These are phyloP conservation scores for Acleris sparsana DNA, from an alignment of 2,888 invertebrate genomes.

Conservation along the genomic window DNA sequence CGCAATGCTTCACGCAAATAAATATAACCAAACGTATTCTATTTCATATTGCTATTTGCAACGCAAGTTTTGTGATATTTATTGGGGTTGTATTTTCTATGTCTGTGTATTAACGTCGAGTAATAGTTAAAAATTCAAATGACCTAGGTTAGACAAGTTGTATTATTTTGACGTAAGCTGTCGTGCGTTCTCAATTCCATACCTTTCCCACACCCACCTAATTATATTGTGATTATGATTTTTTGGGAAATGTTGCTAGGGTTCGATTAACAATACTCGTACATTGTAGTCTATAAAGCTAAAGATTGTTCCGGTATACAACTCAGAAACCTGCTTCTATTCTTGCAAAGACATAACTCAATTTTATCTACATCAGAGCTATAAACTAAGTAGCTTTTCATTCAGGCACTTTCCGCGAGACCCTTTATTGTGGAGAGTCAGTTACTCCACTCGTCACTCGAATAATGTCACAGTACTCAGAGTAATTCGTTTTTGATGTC, in stretches of 20 bases:
- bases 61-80: conserved; percentile 14
- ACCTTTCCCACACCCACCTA: too few species aligned
- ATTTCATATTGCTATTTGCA: conserved; percentile 28
- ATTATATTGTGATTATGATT: too few species aligned
- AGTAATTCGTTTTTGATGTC: conserved; percentile 70
- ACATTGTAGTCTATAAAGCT: background rate
- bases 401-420: conserved; percentile 45
- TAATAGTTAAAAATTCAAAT: background rate
- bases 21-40: conserved; percentile 28
- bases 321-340: conserved; percentile 15
- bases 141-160: too few species aligned
- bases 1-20: conserved; percentile 36
- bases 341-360: conserved; percentile 29
- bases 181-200: too few species aligned
- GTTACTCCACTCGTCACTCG: conserved; percentile 50
- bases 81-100: background rate
- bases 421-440: conserved; percentile 53
- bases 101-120: background rate
- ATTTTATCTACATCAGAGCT: conserved; percentile 32
- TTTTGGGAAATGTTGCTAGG: too few species aligned
- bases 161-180: too few species aligned
- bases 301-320: conserved; percentile 1
- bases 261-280: background rate
- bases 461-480: conserved; percentile 60
- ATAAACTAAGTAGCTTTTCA: conserved; percentile 40